Percentiles rank a stretch among this genome's conserved stretches.
phyloP scores from a whole-genome alignment of 2,113 vertebrate species.

The Salvelinus namaycush region DNA sequence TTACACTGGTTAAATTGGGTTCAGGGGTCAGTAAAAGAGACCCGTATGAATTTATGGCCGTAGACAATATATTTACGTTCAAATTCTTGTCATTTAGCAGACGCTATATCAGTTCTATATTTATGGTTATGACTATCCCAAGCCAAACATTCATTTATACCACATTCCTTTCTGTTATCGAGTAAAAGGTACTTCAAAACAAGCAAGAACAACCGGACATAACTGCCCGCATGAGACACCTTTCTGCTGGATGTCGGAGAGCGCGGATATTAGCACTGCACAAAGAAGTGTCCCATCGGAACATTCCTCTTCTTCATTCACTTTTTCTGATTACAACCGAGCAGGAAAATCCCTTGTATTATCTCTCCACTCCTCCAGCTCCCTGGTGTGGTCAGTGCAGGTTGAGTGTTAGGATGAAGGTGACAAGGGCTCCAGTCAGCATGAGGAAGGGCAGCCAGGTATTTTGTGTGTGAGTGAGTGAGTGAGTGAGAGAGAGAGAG shows the following conservation, averaged over 20 bases:
- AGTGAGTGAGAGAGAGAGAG: too few species aligned
- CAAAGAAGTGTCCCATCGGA: not conserved
- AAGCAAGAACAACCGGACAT: too few species aligned
- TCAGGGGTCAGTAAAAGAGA: not conserved
- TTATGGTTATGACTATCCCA: too few species aligned
- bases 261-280: not conserved
- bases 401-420: slow-evolving; percentile 82
- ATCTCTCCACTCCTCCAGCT: not conserved
- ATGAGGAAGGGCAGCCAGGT: slow-evolving; percentile 96
- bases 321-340: too few species aligned
- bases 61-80: too few species aligned
- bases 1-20: not conserved
- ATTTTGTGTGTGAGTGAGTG: slow-evolving; percentile 6
- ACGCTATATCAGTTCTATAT: too few species aligned
- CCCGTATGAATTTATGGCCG: not conserved
- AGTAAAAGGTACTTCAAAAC: too few species aligned
- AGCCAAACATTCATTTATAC: too few species aligned
- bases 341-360: not conserved
- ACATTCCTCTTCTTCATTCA: too few species aligned
- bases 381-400: slow-evolving; percentile 72
- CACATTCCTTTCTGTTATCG: too few species aligned
- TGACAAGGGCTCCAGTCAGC: slow-evolving; percentile 82
- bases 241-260: not conserved
- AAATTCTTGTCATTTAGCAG: too few species aligned
- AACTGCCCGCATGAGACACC: not conserved